Evolutionary conservation across 1,140 invertebrate species (phyloP), one percentile per base, ranked within the genome.

Genomic region (Philopotamus ludificatus): DNA sequence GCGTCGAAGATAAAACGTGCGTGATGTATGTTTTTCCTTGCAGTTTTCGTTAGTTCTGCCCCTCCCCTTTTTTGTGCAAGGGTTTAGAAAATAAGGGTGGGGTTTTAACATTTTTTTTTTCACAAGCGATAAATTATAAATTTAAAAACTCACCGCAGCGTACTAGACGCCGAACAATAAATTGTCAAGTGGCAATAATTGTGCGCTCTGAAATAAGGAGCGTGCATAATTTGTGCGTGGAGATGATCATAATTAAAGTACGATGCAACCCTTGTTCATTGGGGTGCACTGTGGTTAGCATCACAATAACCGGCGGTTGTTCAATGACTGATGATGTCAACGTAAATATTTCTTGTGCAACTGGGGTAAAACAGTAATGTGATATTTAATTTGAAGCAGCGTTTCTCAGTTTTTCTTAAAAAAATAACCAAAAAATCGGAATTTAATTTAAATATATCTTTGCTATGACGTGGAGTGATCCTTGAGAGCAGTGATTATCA

Each of bases 171-270:
- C 47, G 22, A 42, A 25, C 57, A 60, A 60, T 60, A 60, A 60
- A 60, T 60, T 60, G 57, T 60, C 57, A 47, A 60, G 57, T 60
- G 57, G 57, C 57, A 60, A 60, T 60, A 60, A 60, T 60, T 34
- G 57, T 60, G 39, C 34, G 54, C n/a, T 15, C 15, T 10, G 25
- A 47, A 23, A 22, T 60, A 60, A 60, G 57, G 42, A 60, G 57
- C 57, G 57, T 60, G 57, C 22, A 60, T 60, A 60, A 60, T 60
- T 57, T 34, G 53, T 41, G 28, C 53, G 25, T n/a, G 41, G 28
- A 57, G 26, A 57, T 41, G 20, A 57, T 34, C 12, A 57, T 57
- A 57, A 57, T 57, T 57, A 41, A 53, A 41, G n/a, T 26, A 12
- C 41, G 15, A 7, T 34, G n/a, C 51, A 54, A 3, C 51, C 28